Percentiles rank a stretch among this genome's conserved stretches.
Evolutionary conservation across 2,888 invertebrate species (phyloP).

Genomic region (Nesidiocoris tenuis): DNA sequence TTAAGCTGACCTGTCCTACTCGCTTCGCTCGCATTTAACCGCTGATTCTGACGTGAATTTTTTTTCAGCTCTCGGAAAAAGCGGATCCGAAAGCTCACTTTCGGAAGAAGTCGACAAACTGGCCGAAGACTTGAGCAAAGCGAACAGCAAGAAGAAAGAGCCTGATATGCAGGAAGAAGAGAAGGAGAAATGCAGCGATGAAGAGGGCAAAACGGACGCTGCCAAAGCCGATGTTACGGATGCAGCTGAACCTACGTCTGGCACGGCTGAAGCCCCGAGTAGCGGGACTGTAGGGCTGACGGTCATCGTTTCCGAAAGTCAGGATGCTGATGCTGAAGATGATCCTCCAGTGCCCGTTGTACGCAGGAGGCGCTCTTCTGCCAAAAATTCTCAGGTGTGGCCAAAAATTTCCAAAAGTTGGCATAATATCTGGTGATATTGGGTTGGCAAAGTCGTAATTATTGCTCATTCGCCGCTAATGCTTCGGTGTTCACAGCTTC

Average conservation of each 20-base stretch:
- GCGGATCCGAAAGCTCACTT: conserved; percentile 84
- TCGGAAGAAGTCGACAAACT: conserved; percentile 68
- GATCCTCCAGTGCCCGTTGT: conserved; percentile 50
- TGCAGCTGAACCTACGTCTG: neutral
- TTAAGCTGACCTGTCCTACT: no score
- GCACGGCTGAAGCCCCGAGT: neutral
- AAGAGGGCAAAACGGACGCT: conserved; percentile 23
- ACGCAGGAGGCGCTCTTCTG: conserved; percentile 51
- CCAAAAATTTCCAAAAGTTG: no score
- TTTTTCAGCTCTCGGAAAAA: conserved; percentile 61
- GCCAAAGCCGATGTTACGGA: neutral
- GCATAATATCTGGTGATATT: no score
- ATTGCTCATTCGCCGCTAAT: no score
- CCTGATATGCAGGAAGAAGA: conserved; percentile 51
- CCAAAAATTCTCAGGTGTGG: conserved; percentile 50
- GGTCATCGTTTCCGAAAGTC: conserved; percentile 36
- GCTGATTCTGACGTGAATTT: no score
- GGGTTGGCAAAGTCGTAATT: neutral
- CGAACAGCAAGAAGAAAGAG: conserved; percentile 55
- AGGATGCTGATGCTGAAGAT: conserved; percentile 40
- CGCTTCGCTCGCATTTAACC: no score
- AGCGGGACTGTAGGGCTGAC: neutral
- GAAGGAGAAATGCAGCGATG: conserved; percentile 51
- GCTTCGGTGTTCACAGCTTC: conserved; percentile 48
- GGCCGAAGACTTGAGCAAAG: conserved; percentile 19